Evolutionary conservation across 2,888 invertebrate genomes (phyloP).

Genomic region (Tetheella fluctuosa): DNA sequence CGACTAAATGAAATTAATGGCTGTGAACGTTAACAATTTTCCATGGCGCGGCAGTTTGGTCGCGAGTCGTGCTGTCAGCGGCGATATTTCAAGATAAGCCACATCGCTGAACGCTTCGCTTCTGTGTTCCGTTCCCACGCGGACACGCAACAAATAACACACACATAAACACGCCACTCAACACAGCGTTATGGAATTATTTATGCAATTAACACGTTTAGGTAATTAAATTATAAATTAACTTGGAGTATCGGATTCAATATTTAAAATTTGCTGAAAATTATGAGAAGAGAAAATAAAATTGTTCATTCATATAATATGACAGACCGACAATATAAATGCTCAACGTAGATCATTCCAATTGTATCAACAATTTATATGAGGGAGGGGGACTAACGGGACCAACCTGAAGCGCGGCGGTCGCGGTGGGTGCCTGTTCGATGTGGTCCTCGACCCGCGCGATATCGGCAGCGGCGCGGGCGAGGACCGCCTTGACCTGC

Average conservation of each 20-base stretch:
- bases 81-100: slow-evolving; percentile 77
- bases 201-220: slow-evolving; percentile 22
- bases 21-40: slow-evolving; percentile 62
- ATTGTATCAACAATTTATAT: slow-evolving; percentile 34
- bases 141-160: slow-evolving; percentile 37
- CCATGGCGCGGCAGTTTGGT: slow-evolving; percentile 49
- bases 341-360: background rate
- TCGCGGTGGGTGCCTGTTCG: slow-evolving; percentile 15
- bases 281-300: too few species aligned
- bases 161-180: background rate
- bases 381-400: slow-evolving; percentile 64
- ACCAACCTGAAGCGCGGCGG: slow-evolving; percentile 60
- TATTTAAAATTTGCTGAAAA: too few species aligned
- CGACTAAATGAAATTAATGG: slow-evolving; percentile 63
- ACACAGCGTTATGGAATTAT: background rate
- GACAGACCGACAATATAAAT: slow-evolving; percentile 2
- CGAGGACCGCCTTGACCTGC: slow-evolving; percentile 72
- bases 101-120: slow-evolving; percentile 54
- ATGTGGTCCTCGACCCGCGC: slow-evolving; percentile 70
- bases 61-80: slow-evolving; percentile 63
- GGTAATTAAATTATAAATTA: slow-evolving; percentile 10
- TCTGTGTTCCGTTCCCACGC: slow-evolving; percentile 67
- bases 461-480: slow-evolving; percentile 50
- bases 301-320: background rate
- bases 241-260: background rate